Percentiles rank a stretch among this genome's conserved stretches.
Conservation (phyloP, 2,797 vertebrate genomes). For the Pachyuromys duprasi region DNA sequence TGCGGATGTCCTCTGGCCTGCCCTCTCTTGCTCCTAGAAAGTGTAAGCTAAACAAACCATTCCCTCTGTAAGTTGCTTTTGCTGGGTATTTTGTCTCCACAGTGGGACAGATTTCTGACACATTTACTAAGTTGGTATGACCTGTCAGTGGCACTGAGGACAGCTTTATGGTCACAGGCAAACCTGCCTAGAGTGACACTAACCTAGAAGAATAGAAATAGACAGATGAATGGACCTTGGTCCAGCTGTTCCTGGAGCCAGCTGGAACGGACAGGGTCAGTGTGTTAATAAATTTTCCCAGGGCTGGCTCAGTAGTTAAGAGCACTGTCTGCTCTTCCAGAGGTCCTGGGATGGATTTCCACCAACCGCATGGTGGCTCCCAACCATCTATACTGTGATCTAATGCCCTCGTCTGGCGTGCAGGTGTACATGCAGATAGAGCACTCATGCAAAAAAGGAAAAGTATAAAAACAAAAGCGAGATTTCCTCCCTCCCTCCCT, state of each 20-base stretch:
- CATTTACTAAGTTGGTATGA: not conserved
- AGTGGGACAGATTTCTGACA: not conserved
- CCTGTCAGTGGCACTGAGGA: not conserved
- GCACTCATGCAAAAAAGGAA: too few species aligned
- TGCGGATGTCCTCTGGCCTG: not conserved
- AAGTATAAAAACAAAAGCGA: too few species aligned
- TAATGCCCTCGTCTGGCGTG: too few species aligned
- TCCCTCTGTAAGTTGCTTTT: not conserved
- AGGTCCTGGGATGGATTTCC: too few species aligned
- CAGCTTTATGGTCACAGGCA: not conserved
- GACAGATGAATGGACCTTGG: not conserved
- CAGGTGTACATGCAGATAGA: too few species aligned
- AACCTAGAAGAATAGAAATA: not conserved
- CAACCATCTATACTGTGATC: too few species aligned
- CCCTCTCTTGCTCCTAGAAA: not conserved
- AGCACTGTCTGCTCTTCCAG: too few species aligned
- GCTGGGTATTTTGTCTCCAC: not conserved
- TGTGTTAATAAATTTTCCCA: not conserved
- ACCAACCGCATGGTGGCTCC: too few species aligned
- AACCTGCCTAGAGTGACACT: not conserved
- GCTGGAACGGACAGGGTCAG: not conserved
- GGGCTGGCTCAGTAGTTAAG: too few species aligned
- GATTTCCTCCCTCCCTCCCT: too few species aligned
- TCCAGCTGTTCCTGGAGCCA: slow-evolving; percentile 22
- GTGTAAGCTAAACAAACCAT: too few species aligned